Base-by-base conservation (phyloP, 2,888 invertebrate species). In the Hipparchia sbordonii region DNA sequence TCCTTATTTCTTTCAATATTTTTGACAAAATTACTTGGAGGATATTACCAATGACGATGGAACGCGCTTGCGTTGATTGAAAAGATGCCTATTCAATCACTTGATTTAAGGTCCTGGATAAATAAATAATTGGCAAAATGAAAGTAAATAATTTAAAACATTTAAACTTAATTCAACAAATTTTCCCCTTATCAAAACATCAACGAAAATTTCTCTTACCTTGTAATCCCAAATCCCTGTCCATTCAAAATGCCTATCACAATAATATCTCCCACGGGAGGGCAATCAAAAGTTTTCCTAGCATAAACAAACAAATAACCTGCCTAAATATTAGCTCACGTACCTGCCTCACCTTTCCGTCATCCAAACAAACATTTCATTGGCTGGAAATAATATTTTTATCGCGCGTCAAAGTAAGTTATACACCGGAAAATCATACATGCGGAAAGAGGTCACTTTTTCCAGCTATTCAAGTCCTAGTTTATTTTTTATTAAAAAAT, bases 261-360 rank as follows among this genome's bases (percentile, higher is more conserved):
- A 76, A 72, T 73, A 73, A 73, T 48, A 45, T 46, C 56, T 71
- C 68, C 33, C 70, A 66, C 45, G 74, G 63, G 74, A 62, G 52
- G 39, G 68, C 72, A 74, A 76, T 76, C 76, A 76, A 74, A 76
- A 76, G 56, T 76, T 76, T 74, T 68, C 46, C 63, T 48, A 74
- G 66, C 70, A 74, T 73, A 71, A 76, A 76, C 70, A 74, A 66
- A 74, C 73, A 70, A 72, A 74, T 74, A 74, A 72, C 63, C 72
- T 70, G 72, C 60, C 67, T 60, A 68, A 72, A 74, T 74, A 72
- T 74, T 71, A 72, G 70, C 72, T 70, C 67, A 70, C 66, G 69
- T 72, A 67, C 67, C 65, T 51, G 61, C 60, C 62, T 65, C 67
- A 67, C 67, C 72, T 74, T 71, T 74, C 48, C 72, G 57, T 65